Conservation (phyloP, 2,797 vertebrate genomes). For the Dendrocincla tyrannina region DNA sequence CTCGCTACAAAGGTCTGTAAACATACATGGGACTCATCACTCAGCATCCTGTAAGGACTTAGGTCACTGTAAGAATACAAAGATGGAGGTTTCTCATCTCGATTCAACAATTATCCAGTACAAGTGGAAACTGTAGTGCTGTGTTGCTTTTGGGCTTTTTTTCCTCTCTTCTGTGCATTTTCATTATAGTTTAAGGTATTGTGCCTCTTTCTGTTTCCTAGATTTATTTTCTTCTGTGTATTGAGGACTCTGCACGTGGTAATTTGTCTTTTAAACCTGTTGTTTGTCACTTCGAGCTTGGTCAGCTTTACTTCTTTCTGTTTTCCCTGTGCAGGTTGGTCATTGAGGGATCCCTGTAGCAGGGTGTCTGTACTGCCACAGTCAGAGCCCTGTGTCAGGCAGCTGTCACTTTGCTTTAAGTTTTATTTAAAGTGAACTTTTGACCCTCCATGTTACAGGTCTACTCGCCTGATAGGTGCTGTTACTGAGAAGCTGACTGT, state of each 20-base stretch:
- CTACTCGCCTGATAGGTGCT: neutral
- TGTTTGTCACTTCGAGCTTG: neutral
- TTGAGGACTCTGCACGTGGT: neutral
- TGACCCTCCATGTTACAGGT: neutral
- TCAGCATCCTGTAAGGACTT: neutral
- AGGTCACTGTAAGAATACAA: neutral
- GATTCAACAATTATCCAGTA: neutral
- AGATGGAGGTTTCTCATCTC: neutral
- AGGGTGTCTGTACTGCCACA: neutral
- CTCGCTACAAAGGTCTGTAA: constrained; percentile 86
- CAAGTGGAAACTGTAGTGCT: neutral
- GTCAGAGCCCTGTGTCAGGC: neutral
- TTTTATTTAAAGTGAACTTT: neutral
- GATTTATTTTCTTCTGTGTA: neutral
- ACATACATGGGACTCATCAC: neutral
- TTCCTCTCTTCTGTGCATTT: neutral
- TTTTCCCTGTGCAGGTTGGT: neutral
- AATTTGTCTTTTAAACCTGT: neutral
- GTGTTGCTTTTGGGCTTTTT: neutral
- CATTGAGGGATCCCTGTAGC: neutral
- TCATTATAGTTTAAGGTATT: neutral
- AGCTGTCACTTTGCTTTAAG: neutral
- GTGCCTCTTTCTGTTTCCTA: neutral
- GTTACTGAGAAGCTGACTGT: neutral
- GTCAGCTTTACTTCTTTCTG: neutral